Base-by-base conservation (phyloP, 2,888 invertebrate species). In the Anthrax anthrax region DNA sequence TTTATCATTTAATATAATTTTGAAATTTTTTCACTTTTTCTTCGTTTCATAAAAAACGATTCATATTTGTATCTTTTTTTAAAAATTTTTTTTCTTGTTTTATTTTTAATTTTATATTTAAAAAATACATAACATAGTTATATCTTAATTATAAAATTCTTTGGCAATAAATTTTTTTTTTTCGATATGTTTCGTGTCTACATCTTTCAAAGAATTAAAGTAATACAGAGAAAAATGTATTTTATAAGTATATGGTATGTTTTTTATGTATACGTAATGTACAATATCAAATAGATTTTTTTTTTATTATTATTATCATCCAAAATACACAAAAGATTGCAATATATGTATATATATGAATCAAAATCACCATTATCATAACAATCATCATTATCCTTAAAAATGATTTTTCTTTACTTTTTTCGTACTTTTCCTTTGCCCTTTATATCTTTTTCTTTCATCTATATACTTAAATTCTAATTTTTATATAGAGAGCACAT, bases 151-250 rank as follows among this genome's bases (percentile, higher is more conserved):
- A 50, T 48, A 48, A 48, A 50, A 44, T 43, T 51, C 51, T 51
- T 51, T 51, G 51, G 51, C 51, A 51, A 51, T 51, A 47, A 46
- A 46, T 42, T 32, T 32, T 37, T 29, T 37, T 29, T 37, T 44
- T 49, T 49, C 47, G 51, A 51, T 51, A 51, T 51, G 51, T 51
- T 44, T 51, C 47, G 49, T 51, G 43, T 47, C 46, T 47, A 48
- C 39, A 40, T 8, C 16, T 16, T 18, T 34, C 17, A 17, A 10
- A n/a, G n/a, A 36, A n/a, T 36, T 36, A 36, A 16, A 36, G 14
- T n/a, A 16, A 36, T 14, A 36, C n/a, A 36, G 6, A 36, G 8
- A 16, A 10, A 12, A 5, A 38, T 18, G 9, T n/a, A n/a, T n/a
- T n/a, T n/a, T n/a, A n/a, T n/a, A 5, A 5, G 38, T 16, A 12